Evolutionary conservation across 2,113 vertebrate species (phyloP), one percentile per base, ranked within the genome.

Genomic region (Sterrhoptilus dennistouni): DNA sequence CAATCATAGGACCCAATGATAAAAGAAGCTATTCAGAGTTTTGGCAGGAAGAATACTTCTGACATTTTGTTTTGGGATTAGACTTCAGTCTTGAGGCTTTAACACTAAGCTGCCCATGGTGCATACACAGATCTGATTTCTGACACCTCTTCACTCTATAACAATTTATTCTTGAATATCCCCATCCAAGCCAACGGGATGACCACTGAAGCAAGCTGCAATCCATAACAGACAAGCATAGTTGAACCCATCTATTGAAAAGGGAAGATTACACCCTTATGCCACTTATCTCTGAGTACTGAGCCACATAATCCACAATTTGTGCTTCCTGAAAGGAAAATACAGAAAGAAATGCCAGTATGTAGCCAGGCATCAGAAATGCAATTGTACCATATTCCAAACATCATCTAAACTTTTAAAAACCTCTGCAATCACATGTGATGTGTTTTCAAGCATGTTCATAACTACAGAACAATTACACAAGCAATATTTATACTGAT

Each of bases 11-110:
- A 94, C 74, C 57, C 49, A 28, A 8, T 27, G 87, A 93, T 72
- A 96, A 95, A 92, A 84, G 91, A 53, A 94, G 40, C 78, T 87
- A 72, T 92, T 96, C 82, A 86, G 87, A 82, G n/a, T 87, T 91
- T 69, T 96, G 94, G 94, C 91, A 95, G 64, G 49, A 84, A 66
- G 45, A 87, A 53, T 12, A 61, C 63, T 79, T 89, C 65, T 82
- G 65, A 81, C 74, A 82, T 92, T 92, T 83, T 89, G 57, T 69
- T 94, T 95, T 36, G 53, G 66, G 74, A 91, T 92, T 79, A 89
- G 61, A 82, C 61, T 71, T 82, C 2, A 2, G 44, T 17, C 61
- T 52, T 11, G 2, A 61, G 40, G 59, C 36, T 85, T 95, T 94
- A 96, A 94, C 87, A 38, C 83, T 94, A 65, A 78, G 29, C 47